Conservation (phyloP, 1,140 invertebrate genomes). For the Pseudomyrmex gracilis region DNA sequence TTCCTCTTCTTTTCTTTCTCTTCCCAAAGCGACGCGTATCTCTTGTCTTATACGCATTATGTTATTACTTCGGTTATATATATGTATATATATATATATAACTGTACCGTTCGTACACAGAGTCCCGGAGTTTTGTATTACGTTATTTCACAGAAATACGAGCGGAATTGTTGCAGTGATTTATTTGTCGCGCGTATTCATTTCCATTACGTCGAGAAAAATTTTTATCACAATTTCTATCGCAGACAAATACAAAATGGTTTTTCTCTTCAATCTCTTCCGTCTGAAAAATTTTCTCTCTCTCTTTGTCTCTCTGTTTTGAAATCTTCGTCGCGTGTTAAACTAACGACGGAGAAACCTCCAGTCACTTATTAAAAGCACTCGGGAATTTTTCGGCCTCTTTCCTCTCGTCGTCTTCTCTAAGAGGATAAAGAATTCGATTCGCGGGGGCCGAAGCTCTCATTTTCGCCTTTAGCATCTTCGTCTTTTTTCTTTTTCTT, state of each 20-base stretch:
- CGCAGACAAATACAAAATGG: not conserved
- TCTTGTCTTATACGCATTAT: constrained; percentile 27
- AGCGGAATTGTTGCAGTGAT: not conserved
- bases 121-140: not conserved
- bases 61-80: constrained; percentile 32
- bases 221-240: not conserved
- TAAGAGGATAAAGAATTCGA: constrained; percentile 81
- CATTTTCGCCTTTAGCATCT: constrained; percentile 26
- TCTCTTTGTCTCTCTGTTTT: not conserved
- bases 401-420: constrained; percentile 55
- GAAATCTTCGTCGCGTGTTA: constrained; percentile 62
- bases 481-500: constrained; percentile 20
- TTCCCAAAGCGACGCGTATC: not conserved
- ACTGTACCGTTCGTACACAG: not conserved
- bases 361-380: constrained; percentile 58
- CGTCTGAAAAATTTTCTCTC: not conserved
- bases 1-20: not conserved
- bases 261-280: not conserved
- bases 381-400: constrained; percentile 51
- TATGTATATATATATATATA: not conserved
- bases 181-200: constrained; percentile 18
- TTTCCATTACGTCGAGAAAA: not conserved
- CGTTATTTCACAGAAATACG: constrained; percentile 41
- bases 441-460: constrained; percentile 42
- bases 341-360: constrained; percentile 66